A percentile compares a stretch with the other conserved stretches of the same genome.
Conservation (phyloP, 2,888 invertebrate genomes). For the Entomobrya proxima region DNA sequence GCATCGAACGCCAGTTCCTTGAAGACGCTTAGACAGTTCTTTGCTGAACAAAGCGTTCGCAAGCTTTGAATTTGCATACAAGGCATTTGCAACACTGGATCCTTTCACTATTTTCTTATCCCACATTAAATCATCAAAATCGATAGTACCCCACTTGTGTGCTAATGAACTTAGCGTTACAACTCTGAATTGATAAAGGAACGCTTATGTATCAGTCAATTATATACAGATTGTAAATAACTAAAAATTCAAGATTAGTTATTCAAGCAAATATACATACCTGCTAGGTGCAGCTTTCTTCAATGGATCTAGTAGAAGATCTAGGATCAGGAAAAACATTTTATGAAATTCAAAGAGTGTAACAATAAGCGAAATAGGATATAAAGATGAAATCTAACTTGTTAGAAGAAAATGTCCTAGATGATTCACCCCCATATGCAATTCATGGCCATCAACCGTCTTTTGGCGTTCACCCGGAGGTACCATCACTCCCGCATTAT, state of each 20-base stretch:
- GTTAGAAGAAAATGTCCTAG: conserved; percentile 72
- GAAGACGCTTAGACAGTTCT: conserved; percentile 76
- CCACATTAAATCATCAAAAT: conserved; percentile 76
- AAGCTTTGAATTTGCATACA: conserved; percentile 77
- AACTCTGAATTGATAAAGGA: no score
- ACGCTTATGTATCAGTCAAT: no score
- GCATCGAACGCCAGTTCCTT: conserved; percentile 74
- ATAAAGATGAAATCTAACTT: no score
- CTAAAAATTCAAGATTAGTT: not conserved
- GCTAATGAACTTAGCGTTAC: conserved; percentile 78
- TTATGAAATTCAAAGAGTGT: no score
- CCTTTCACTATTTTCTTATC: conserved; percentile 63
- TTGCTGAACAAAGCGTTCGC: conserved; percentile 77
- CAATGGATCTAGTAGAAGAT: conserved; percentile 65
- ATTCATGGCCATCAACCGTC: conserved; percentile 72
- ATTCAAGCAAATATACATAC: conserved; percentile 75
- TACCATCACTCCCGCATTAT: conserved; percentile 76
- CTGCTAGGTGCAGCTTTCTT: conserved; percentile 63
- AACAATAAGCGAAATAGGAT: no score
- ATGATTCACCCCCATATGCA: conserved; percentile 71
- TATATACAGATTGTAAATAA: no score
- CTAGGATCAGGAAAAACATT: no score
- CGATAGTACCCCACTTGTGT: conserved; percentile 76
- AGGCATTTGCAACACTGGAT: conserved; percentile 9
- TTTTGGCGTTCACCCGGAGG: conserved; percentile 45